Evolutionary conservation across 2,113 vertebrate genomes (phyloP), one percentile per base, ranked within the genome.

Genomic region (Sapayoa aenigma): DNA sequence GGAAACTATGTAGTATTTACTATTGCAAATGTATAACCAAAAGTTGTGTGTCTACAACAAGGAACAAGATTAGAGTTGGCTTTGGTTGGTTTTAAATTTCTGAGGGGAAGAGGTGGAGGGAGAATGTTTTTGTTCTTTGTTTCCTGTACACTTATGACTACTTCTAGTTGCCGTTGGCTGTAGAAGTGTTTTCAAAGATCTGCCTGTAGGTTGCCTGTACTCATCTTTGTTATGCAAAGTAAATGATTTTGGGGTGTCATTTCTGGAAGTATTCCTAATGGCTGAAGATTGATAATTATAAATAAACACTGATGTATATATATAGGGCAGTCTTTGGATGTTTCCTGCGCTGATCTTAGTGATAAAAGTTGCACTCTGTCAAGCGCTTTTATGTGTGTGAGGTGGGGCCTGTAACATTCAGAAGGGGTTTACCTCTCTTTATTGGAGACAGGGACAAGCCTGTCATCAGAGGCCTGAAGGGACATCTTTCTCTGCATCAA

Each of bases 21-120:
- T 69, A 7, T 19, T 68, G 37, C 24, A 35, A 9, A 4, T 3
- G 0, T 33, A 4, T 58, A 18, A 52, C 23, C 42, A 56, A 65
- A 62, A 27, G 2, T 30, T 77, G 19, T 28, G 30, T 81, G 30
- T 33, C 69, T 60, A 23, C 2, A 33, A 41, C 4, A 27, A 60
- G 30, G 47, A 63, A 7, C 18, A 46, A 42, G 19, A 44, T 60
- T 11, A 19, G 41, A 41, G 10, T 27, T 55, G 8, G 21, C 44
- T 69, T 77, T 55, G 17, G 6, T 49, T 49, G 56, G 5, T 6
- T 28, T 62, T 55, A 18, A 28, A 41, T 11, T 60, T 31, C 12
- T 23, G 41, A 33, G 9, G 0, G 12, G 11, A 25, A 18, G 3
- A 6, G 9, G 11, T 5, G 6, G 35, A 18, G 19, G 14, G 14